Percentiles rank a stretch among this genome's conserved stretches.
These are phyloP conservation scores for Eulemur macaco DNA, from an alignment of 2,113 vertebrate genomes.

Conservation along the genomic window DNA sequence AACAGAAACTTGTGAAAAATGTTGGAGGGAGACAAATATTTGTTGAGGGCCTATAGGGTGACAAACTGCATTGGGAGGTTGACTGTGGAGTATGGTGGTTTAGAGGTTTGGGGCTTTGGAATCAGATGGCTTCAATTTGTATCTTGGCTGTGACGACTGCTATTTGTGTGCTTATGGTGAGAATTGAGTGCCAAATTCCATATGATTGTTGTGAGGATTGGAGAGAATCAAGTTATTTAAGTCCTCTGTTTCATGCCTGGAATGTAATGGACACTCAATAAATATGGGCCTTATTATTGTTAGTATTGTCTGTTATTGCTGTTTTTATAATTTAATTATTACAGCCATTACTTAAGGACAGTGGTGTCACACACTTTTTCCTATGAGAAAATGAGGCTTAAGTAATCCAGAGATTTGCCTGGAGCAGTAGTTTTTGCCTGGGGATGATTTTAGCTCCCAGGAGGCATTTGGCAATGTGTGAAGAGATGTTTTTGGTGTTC, in stretches of 20 bases:
- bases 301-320: background rate
- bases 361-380: background rate
- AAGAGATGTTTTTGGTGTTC: background rate
- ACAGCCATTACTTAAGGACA: background rate
- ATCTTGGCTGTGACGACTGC: background rate
- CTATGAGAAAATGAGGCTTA: background rate
- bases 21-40: background rate
- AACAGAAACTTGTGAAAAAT: conserved; percentile 15
- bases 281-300: background rate
- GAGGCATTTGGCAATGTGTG: background rate
- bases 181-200: background rate
- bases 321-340: conserved; percentile 28
- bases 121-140: background rate
- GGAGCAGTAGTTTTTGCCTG: background rate
- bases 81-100: background rate
- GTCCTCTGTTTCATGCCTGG: background rate
- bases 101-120: background rate
- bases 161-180: background rate
- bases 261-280: background rate
- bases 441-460: background rate
- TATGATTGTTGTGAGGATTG: background rate
- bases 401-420: background rate
- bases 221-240: background rate
- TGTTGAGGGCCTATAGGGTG: background rate
- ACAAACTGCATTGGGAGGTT: background rate